Percentiles rank a stretch among this genome's conserved stretches.
Evolutionary conservation across 2,888 invertebrate genomes (phyloP).

Genomic region (Psococerastis gibbosa): DNA sequence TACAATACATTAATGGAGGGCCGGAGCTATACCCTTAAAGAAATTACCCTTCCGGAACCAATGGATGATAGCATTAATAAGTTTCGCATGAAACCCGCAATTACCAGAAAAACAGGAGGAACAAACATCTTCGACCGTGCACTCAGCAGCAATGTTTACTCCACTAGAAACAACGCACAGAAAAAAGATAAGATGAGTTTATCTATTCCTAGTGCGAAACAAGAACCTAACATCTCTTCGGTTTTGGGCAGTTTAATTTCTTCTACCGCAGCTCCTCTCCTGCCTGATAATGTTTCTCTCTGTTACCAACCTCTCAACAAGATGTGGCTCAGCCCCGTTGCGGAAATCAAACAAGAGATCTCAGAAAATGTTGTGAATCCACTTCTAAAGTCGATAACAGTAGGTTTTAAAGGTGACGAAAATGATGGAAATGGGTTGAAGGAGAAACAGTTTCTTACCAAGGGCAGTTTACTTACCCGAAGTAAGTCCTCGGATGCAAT

Average conservation of each 20-base stretch:
- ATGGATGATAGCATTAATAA: neutral
- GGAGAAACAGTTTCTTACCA: neutral
- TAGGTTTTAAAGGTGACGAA: neutral
- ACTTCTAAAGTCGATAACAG: neutral
- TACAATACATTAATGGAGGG: neutral
- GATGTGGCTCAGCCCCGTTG: constrained; percentile 6
- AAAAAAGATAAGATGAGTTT: neutral
- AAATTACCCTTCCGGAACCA: neutral
- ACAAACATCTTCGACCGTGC: neutral
- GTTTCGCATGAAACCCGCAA: neutral
- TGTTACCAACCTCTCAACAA: constrained; percentile 7
- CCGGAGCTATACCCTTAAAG: neutral
- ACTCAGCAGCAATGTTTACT: neutral
- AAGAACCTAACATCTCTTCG: constrained; percentile 3
- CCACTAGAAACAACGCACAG: neutral
- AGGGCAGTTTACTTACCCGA: neutral
- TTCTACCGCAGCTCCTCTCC: constrained; percentile 5
- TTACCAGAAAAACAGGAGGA: neutral
- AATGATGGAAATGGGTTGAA: neutral
- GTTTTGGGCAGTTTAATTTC: constrained; percentile 4
- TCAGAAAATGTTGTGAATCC: neutral
- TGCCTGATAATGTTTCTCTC: constrained; percentile 3
- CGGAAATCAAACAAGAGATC: constrained; percentile 1
- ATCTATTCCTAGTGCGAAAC: neutral
- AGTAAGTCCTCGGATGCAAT: constrained; percentile 4